Evolutionary conservation across 2,797 vertebrate species (phyloP), one percentile per base, ranked within the genome.

Genomic region (Rhabdophis nuchalis): DNA sequence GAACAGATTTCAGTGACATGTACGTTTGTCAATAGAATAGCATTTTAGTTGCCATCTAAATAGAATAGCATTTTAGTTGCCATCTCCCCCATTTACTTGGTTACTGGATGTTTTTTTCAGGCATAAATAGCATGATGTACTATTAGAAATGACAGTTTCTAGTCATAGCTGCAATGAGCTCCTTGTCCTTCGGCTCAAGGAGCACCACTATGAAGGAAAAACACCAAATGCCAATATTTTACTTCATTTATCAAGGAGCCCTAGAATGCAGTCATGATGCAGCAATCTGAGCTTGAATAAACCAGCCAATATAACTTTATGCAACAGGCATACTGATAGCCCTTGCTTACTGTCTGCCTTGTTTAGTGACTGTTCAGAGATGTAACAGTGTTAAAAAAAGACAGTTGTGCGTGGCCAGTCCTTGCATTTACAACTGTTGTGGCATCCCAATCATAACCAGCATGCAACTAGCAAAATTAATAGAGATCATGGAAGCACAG

Each of bases 51-150:
- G 57, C 87, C 50, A 93, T 46, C 46, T 4, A n/a, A 87, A 23
- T 86, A 87, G 58, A 92, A 58, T 87, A 92, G 32, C 58, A 93
- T 91, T 94, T 91, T 93, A 87, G 91, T 61, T 87, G 57, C 87
- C 50, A 93, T 46, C 46, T 4, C 41, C 89, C 58, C 64, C 77
- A 29, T 46, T 93, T 92, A 90, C 41, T 46, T 92, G 77, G 10
- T 13, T 90, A n/a, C 92, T 54, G 52, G 5, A 18, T n/a, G 36
- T 56, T 7, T 29, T 91, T 93, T 61, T 88, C 60, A 46, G 93
- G 92, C 87, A 36, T 13, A 88, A 86, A 77, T 60, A 18, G 85
- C 82, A 57, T 72, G 6, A 52, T 93, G 0, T 77, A 53, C 25
- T 88, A 88, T 77, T 90, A 77, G 53, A 90, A 29, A 6, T 18